Evolutionary conservation across 2,113 vertebrate species (phyloP).

Genomic region (Podarcis cretensis): DNA sequence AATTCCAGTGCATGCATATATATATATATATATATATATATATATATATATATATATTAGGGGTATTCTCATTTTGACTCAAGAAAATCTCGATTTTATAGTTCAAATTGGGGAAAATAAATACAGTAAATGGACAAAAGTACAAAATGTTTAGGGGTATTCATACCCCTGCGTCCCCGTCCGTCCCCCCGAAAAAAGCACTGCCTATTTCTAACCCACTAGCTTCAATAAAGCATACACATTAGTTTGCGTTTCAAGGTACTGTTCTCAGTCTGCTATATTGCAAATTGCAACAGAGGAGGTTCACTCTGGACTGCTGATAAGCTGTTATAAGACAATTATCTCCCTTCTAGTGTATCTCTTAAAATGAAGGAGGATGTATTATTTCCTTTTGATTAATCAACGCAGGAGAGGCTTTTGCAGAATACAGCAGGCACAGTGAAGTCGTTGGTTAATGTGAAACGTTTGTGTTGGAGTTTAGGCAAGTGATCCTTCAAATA

Average conservation of each 20-base stretch:
- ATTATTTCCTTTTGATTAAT: not conserved
- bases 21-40: no score
- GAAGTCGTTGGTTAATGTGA: not conserved
- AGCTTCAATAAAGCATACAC: not conserved
- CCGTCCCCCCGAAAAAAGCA: no score
- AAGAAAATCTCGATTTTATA: no score
- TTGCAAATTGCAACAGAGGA: not conserved
- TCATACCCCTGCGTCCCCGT: no score
- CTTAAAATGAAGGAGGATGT: not conserved
- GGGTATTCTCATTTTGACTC: no score
- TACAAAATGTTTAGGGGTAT: no score
- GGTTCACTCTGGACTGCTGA: not conserved
- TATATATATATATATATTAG: no score
- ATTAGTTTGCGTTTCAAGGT: not conserved
- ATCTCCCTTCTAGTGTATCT: not conserved
- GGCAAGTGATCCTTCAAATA: not conserved
- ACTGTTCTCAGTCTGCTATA: not conserved
- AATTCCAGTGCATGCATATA: no score
- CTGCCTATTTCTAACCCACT: not conserved
- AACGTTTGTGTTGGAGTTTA: not conserved
- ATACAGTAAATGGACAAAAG: no score
- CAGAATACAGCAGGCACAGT: not conserved
- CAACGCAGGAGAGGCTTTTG: not conserved
- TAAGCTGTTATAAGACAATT: not conserved
- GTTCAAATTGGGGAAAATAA: no score